Evolutionary conservation across 2,113 vertebrate species (phyloP).

Genomic region (Chionis minor): DNA sequence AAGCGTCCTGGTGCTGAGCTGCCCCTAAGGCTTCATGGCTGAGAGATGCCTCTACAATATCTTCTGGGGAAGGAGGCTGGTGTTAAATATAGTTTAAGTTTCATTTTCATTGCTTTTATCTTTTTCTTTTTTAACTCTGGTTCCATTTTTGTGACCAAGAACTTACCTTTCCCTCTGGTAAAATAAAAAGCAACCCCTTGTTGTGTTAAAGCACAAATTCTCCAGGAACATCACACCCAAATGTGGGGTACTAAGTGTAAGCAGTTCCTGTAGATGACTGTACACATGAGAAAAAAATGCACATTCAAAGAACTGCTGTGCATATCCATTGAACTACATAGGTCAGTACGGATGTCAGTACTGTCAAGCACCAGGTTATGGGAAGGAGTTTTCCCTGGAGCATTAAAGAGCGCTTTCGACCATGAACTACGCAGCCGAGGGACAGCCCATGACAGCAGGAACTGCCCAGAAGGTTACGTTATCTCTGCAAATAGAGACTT

Average conservation of each 20-base stretch:
- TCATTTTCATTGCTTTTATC: neutral
- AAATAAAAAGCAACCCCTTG: neutral
- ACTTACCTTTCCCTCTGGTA: neutral
- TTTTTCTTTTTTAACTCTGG: neutral
- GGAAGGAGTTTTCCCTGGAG: neutral
- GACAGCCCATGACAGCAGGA: neutral
- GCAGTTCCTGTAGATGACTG: neutral
- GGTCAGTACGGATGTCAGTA: neutral
- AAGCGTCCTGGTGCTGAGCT: fast-evolving
- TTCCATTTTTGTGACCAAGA: neutral
- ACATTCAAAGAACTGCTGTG: neutral
- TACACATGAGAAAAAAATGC: neutral
- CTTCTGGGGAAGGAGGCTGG: neutral
- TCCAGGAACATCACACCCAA: neutral
- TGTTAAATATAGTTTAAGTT: neutral
- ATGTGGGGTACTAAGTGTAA: neutral
- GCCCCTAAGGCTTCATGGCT: neutral
- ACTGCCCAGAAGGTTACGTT: neutral
- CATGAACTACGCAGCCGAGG: neutral
- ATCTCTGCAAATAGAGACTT: neutral
- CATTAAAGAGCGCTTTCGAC: neutral
- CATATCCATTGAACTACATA: neutral
- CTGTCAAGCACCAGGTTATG: neutral
- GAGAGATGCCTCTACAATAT: neutral
- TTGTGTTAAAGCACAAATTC: neutral